Base-by-base conservation (phyloP, 2,797 vertebrate genomes). In the Gymnopithys bicolor region DNA sequence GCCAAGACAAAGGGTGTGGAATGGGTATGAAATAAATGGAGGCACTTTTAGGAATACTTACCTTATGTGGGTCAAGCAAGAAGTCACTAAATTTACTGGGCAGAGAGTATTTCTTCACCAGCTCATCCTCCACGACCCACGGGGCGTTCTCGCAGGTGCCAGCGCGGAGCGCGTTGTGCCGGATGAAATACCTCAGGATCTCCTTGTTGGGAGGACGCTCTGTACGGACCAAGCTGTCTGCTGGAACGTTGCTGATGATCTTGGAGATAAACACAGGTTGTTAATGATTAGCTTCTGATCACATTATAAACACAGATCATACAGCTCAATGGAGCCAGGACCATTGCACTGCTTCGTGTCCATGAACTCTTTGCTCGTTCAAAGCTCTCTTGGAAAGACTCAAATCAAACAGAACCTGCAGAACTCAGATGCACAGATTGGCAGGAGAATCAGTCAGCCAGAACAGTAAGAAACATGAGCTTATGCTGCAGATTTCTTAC, bases 41-140 rank as follows among this genome's bases (percentile, higher is more conserved):
- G 14, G 24, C 19, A 41, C 17, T 77, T 77, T 23, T 4, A 87
- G 25, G 28, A 73, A 33, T n/a, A 89, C 97, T 97, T 98, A 99
- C 99, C 98, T 99, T 99, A 75, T 99, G 98, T 27, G 99, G 99
- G 96, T 99, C 99, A 71, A 99, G 98, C 90, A 99, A 98, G 96
- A 99, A 99, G 97, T 99, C 99, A 45, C 98, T 99, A 95, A 99
- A 99, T 98, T 99, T 99, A 98, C 99, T 99, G 48, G 99, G 99
- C 22, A 99, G 97, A 68, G 97, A 98, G 24, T 99, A 99, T 70
- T 99, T 99, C 96, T 99, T 99, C 88, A 99, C 99, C 82, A 99
- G 89, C 23, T 99, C 99, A 67, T 99, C 99, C 97, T 99, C 99
- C 45, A 99, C 99, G 11, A 99, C 99, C 99, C 99, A 99, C 1